Base-by-base conservation (phyloP, 2,888 invertebrate genomes). In the Dicranocentrus wangi region DNA sequence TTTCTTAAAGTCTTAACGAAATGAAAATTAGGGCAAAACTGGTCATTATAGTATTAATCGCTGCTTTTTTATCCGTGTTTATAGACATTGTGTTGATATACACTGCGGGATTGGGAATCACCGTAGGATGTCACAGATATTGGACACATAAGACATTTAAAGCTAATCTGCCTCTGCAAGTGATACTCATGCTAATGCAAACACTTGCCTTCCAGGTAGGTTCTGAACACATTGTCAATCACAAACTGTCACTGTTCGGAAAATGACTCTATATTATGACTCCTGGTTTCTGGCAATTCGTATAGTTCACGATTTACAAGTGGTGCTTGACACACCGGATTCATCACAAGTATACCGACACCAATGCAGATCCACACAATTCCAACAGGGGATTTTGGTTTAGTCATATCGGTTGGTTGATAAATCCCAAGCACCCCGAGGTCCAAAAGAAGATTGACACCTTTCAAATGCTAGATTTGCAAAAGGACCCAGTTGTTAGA, bases 381-480 rank as follows among this genome's bases (percentile, higher is more conserved):
- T 95, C 96, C 0, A 94, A 90, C 66, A 91, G 96, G 23, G 98
- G 98, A 13, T 97, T 98, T 90, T 98, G 98, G 92, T 98, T 98
- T 90, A 92, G 97, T 0, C 98, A 98, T 89, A 91, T 98, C 86
- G 98, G 98, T 82, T 98, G 98, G 98, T 90, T 98, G 83, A 90
- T 98, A 72, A 93, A 93, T 87, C 92, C 93, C 87, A 98, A 98
- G 89, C 98, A 98, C 88, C 95, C 95, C 0, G 94, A 95, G 84
- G 94, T 98, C 47, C 94, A 92, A 88, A 91, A 90, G 82, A 96
- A 96, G 88, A 97, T 97, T 88, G 93, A 94, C 86, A 92, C 93
- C 53, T 91, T 98, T 23, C 96, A 97, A 88, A 87, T 97, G 83
- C 93, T 93, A 68, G 98, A 98, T 89, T 90, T 98, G 78, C 91